Evolutionary conservation across 2,113 vertebrate genomes (phyloP).

Genomic region (Lepus europaeus): DNA sequence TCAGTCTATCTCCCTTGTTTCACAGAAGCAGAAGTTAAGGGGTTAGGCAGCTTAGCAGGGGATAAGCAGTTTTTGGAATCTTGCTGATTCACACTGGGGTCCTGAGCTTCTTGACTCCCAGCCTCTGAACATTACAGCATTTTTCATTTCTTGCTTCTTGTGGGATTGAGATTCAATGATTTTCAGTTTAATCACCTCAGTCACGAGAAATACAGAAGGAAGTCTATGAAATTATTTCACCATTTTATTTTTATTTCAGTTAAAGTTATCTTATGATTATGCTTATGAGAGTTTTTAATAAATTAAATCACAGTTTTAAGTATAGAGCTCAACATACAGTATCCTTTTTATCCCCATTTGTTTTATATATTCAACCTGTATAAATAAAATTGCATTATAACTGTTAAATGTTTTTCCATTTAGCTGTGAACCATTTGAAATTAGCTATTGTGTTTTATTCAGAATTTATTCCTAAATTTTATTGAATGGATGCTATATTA

Average conservation of each 20-base stretch:
- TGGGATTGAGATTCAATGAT: background rate
- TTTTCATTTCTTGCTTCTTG: background rate
- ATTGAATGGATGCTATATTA: background rate
- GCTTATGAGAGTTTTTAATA: background rate
- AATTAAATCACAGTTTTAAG: background rate
- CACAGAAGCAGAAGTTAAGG: background rate
- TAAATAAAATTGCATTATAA: slow-evolving; percentile 27
- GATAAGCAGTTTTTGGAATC: background rate
- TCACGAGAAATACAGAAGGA: slow-evolving; percentile 1
- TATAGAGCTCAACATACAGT: background rate
- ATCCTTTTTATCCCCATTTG: background rate
- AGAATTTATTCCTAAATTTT: slow-evolving; percentile 14
- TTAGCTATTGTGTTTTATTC: background rate
- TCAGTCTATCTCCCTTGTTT: background rate
- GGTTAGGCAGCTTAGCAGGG: background rate
- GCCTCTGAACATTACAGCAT: background rate
- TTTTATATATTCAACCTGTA: background rate
- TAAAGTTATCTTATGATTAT: slow-evolving; percentile 19
- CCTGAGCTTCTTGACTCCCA: background rate
- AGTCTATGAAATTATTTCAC: background rate
- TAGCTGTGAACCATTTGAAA: background rate
- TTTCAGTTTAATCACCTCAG: background rate
- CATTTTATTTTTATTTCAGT: slow-evolving; percentile 32
- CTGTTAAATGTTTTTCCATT: slow-evolving; percentile 29
- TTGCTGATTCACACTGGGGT: background rate